phyloP scores from a whole-genome alignment of 1,140 invertebrate genomes.

The Thalassaphorura encarpata region DNA sequence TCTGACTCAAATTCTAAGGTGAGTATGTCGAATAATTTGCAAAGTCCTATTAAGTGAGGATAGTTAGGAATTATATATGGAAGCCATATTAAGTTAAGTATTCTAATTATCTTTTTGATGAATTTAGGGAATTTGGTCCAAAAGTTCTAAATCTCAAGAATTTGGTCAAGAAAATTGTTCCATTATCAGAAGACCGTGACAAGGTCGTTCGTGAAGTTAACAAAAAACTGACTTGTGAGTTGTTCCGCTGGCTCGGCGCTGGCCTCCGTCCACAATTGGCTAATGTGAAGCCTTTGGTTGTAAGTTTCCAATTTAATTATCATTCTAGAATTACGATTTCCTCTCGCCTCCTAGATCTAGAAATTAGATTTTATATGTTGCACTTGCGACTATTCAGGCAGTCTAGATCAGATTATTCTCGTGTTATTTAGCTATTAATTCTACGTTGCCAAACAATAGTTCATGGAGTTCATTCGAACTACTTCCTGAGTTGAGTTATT shows the following conservation, averaged over 20 bases:
- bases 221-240: constrained; percentile 77
- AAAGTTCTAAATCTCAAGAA: constrained; percentile 85
- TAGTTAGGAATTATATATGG: no score
- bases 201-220: constrained; percentile 85
- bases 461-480: no score
- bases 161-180: constrained; percentile 73
- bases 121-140: constrained; percentile 68
- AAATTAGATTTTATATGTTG: neutral
- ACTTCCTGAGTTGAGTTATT: no score
- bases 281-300: constrained; percentile 72
- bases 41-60: neutral
- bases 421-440: neutral
- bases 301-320: constrained; percentile 31
- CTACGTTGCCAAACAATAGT: no score
- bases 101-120: constrained; percentile 13
- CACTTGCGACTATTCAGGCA: neutral
- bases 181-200: constrained; percentile 80
- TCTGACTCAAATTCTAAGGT: constrained; percentile 61
- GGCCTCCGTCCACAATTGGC: constrained; percentile 77
- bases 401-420: neutral
- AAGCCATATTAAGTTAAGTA: neutral
- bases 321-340: neutral
- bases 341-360: neutral
- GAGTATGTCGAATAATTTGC: constrained; percentile 21
- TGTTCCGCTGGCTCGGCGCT: constrained; percentile 83